Percentiles rank a stretch among this genome's conserved stretches.
Evolutionary conservation across 2,113 vertebrate genomes (phyloP).

Genomic region (Laticauda laticaudata): DNA sequence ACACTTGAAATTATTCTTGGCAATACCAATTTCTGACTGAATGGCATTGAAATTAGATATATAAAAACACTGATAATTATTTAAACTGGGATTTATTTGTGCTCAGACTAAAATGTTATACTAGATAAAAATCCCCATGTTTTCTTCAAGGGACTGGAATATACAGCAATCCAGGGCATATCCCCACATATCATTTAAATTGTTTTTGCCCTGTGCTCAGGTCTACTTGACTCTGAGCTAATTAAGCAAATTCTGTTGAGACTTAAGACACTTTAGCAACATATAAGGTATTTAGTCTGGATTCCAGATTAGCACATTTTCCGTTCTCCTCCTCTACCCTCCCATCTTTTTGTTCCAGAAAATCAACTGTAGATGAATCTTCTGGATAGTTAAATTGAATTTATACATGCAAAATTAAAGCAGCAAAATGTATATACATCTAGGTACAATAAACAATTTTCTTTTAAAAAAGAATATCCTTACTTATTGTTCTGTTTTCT

Average conservation of each 20-base stretch:
- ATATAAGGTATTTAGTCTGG: background rate
- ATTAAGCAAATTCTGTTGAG: background rate
- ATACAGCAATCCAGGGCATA: background rate
- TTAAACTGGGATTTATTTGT: background rate
- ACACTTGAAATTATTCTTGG: conserved; percentile 15
- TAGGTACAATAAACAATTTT: background rate
- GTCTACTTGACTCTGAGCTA: background rate
- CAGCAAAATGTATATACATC: background rate
- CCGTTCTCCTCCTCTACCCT: background rate
- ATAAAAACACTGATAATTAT: conserved; percentile 25
- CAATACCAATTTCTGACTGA: conserved; percentile 12
- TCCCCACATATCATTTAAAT: background rate
- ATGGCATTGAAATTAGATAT: conserved; percentile 6
- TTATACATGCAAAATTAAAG: background rate
- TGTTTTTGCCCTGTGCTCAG: background rate
- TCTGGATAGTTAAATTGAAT: background rate
- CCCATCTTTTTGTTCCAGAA: background rate
- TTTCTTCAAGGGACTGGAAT: background rate
- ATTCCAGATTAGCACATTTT: background rate
- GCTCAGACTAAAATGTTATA: background rate
- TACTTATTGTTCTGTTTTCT: background rate
- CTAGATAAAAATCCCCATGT: background rate
- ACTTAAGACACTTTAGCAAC: background rate
- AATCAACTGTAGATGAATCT: background rate
- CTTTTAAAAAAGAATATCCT: background rate